Percentiles rank a stretch among this genome's conserved stretches.
phyloP scores from a whole-genome alignment of 2,797 vertebrate species.

The Sorex maritimensis region DNA sequence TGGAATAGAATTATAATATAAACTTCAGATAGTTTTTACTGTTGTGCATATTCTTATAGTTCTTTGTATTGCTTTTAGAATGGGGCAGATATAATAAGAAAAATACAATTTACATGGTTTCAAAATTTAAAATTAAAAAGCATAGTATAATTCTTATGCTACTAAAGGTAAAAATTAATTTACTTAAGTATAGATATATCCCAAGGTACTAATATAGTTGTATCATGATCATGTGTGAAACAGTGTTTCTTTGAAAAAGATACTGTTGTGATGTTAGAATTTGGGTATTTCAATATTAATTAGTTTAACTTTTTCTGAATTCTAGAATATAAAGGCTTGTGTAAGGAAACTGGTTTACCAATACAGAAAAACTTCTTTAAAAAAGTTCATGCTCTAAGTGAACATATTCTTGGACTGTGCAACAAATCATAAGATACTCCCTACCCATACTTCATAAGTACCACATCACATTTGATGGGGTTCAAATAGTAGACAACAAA shows the following conservation, averaged over 20 bases:
- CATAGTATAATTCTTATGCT: neutral
- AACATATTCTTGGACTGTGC: too few relatives aligned
- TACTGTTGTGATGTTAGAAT: neutral
- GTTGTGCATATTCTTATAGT: neutral
- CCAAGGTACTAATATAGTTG: neutral
- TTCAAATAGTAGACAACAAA: too few relatives aligned
- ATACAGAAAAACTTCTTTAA: neutral
- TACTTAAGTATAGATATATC: neutral
- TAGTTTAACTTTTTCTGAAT: constrained; percentile 6
- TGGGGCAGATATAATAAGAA: neutral
- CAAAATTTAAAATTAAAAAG: neutral
- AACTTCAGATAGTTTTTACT: neutral
- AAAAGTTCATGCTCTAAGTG: neutral
- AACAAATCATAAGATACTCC: too few relatives aligned
- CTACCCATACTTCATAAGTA: too few relatives aligned
- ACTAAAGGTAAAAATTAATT: constrained; percentile 22
- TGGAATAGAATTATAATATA: neutral
- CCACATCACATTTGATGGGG: too few relatives aligned
- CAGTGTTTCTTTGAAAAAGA: constrained; percentile 29
- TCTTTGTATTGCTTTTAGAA: constrained; percentile 30
- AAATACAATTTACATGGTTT: neutral
- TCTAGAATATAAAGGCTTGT: neutral
- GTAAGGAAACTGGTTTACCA: neutral
- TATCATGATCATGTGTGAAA: neutral
- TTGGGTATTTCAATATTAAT: constrained; percentile 20